phyloP scores from a whole-genome alignment of 2,797 vertebrate genomes.

The Mastacembelus armatus region DNA sequence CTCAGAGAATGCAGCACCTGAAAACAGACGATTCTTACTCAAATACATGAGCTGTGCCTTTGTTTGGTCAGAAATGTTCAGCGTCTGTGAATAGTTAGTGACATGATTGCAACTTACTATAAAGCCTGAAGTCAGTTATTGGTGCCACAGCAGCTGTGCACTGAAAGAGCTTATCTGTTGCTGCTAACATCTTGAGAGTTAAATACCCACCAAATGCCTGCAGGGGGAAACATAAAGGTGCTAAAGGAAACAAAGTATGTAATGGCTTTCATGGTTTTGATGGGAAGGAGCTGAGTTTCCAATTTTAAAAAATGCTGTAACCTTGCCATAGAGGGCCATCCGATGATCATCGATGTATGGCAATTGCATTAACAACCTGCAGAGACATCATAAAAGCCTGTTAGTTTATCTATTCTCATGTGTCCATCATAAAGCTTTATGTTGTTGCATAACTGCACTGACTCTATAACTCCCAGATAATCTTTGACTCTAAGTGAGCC shows the following conservation, averaged over 20 bases:
- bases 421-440: neutral
- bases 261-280: neutral
- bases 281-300: neutral
- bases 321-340: conserved; percentile 88
- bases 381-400: conserved; percentile 31
- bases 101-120: conserved; percentile 78
- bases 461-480: conserved; percentile 84
- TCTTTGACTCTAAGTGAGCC: conserved; percentile 84
- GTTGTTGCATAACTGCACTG: conserved; percentile 61
- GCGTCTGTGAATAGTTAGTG: conserved; percentile 6
- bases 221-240: conserved; percentile 27
- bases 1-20: conserved; percentile 88
- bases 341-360: conserved; percentile 86
- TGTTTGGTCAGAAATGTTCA: neutral
- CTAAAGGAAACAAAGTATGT: neutral
- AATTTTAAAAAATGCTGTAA: conserved; percentile 43
- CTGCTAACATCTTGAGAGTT: conserved; percentile 85
- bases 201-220: conserved; percentile 89
- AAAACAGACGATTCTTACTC: conserved; percentile 32
- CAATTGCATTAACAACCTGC: conserved; percentile 84
- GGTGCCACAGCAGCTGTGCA: conserved; percentile 84
- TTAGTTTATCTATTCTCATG: conserved; percentile 3
- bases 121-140: conserved; percentile 87
- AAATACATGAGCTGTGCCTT: neutral
- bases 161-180: conserved; percentile 83